Base-by-base conservation (phyloP, 2,797 vertebrate genomes). In the Anabas testudineus region DNA sequence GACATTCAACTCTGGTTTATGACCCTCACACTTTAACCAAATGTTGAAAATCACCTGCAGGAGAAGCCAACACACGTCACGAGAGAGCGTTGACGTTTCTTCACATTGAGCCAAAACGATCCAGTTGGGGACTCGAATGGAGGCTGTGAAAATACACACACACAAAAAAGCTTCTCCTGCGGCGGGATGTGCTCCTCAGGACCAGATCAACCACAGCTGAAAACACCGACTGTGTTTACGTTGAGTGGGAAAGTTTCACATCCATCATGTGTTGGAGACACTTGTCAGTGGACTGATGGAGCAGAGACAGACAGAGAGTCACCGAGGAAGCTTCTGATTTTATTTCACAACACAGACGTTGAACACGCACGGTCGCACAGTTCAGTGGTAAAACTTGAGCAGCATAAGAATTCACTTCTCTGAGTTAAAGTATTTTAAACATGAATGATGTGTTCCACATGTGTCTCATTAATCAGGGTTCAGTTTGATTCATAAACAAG, bases 81-180 rank as follows among this genome's bases (percentile, higher is more conserved):
- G 82, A 90, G 87, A 77, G 87, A 87, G 76, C 26, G 1, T 8
- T 1, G 30, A 15, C 66, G 47, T 42, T 16, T 37, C 54, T 64
- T 26, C 47, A 73, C 41, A 3, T 53, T 52, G 1, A 8, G 10
- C 21, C 2, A 0, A 34, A 64, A 68, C 19, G 4, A 18, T 15
- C 36, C 65, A 21, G 24, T 34, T 62, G 37, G 78, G 69, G 81
- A 76, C 67, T 74, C 18, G 36, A 70, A 81, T 74, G 80, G 83
- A 89, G 85, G 81, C 87, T 82, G 88, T 84, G 84, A 85, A 90
- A 90, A 88, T 81, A 90, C 78, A 73, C 71, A 82, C 85, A 76
- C 37, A 16, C 42, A 41, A 74, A 69, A 79, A 76, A 71, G 64
- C 66, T 73, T 59, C 81, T n/a, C 58, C 81, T 79, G 83, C 67